Conservation (phyloP, 2,888 invertebrate species). For the Lithophane ornitopus region DNA sequence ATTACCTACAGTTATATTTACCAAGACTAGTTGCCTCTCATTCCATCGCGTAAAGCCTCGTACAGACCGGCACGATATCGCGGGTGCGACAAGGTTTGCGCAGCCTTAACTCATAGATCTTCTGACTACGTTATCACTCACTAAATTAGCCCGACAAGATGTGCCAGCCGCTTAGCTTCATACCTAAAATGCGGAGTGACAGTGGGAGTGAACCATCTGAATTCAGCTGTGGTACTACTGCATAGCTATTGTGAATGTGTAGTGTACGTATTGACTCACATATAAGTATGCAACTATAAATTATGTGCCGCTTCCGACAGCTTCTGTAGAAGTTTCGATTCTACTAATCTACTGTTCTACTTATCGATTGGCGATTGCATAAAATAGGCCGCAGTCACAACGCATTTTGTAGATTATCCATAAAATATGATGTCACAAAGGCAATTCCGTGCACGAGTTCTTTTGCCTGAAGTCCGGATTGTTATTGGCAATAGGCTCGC, state of each 20-base stretch:
- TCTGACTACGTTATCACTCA: too few species aligned
- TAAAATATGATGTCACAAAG: constrained; percentile 9
- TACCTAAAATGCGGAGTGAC: too few species aligned
- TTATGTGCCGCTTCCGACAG: constrained; percentile 7
- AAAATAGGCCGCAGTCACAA: constrained; percentile 13
- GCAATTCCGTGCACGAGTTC: neutral
- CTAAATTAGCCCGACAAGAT: too few species aligned
- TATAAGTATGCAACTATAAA: neutral
- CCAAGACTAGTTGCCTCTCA: too few species aligned
- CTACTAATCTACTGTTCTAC: constrained; percentile 15
- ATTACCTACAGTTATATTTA: too few species aligned
- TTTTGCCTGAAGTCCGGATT: neutral
- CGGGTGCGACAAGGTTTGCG: too few species aligned
- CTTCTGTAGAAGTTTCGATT: neutral
- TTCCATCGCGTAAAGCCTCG: too few species aligned
- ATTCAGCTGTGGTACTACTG: neutral
- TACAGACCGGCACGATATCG: too few species aligned
- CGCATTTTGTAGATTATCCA: constrained; percentile 23
- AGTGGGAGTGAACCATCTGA: too few species aligned
- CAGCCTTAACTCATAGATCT: too few species aligned
- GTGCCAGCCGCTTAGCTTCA: too few species aligned
- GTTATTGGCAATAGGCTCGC: neutral
- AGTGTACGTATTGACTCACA: neutral
- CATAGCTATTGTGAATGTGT: neutral
- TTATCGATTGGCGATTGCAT: constrained; percentile 17